Percentiles rank a stretch among this genome's conserved stretches.
phyloP scores from a whole-genome alignment of 2,113 vertebrate species.

The Vulpes lagopus region DNA sequence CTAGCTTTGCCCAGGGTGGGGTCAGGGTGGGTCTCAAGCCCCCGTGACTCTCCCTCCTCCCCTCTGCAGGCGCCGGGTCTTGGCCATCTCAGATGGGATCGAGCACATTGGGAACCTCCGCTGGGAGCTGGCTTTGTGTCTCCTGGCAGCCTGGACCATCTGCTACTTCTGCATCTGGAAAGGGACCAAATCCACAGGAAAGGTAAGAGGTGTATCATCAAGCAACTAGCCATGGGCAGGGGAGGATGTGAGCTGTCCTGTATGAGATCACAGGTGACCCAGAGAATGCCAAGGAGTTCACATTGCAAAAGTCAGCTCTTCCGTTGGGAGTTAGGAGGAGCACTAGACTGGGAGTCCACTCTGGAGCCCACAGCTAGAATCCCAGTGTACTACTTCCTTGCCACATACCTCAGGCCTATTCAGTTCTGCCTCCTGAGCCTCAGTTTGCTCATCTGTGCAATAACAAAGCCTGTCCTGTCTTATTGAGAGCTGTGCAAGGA shows the following conservation, averaged over 20 bases:
- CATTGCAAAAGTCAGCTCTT: not conserved
- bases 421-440: not conserved
- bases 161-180: constrained; percentile 99
- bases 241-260: not conserved
- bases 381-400: too few species aligned
- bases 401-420: not conserved
- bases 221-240: fast-evolving
- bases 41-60: not conserved
- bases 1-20: not conserved
- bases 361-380: not conserved
- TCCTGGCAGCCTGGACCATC: constrained; percentile 97
- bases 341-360: not conserved
- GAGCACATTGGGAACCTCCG: constrained; percentile 96
- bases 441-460: not conserved
- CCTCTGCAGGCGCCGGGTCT: constrained; percentile 92
- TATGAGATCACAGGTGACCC: not conserved
- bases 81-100: constrained; percentile 96
- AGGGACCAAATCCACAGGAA: constrained; percentile 98
- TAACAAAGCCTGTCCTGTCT: too few species aligned
- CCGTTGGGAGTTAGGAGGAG: not conserved
- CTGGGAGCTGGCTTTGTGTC: constrained; percentile 97
- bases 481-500: not conserved
- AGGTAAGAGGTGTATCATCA: constrained; percentile 89
- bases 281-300: not conserved
- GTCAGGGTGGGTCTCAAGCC: not conserved